phyloP scores from a whole-genome alignment of 2,888 invertebrate species.

The Rhabditoides inermis region DNA sequence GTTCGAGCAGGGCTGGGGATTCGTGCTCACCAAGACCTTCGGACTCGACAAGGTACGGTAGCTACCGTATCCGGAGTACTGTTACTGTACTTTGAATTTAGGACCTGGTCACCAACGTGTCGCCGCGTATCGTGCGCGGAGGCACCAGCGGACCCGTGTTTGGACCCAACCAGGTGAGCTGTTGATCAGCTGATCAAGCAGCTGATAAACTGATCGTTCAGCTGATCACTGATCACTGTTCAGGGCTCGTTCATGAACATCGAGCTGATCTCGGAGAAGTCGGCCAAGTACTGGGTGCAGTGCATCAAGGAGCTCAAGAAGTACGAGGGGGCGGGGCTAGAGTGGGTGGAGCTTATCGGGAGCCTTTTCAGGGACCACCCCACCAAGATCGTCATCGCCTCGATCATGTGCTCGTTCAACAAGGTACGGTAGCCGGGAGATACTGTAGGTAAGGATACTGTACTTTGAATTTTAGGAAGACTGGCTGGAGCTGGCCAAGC shows the following conservation, averaged over 20 bases:
- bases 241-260: constrained; percentile 93
- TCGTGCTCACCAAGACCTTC: constrained; percentile 94
- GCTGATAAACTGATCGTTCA: background rate
- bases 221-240: background rate
- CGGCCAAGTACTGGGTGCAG: constrained; percentile 81
- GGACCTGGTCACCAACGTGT: constrained; percentile 91
- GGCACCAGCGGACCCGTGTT: constrained; percentile 75
- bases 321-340: background rate
- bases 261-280: constrained; percentile 93
- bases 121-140: constrained; percentile 88
- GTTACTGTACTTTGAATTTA: constrained; percentile 52
- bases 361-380: constrained; percentile 87
- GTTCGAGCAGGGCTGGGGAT: constrained; percentile 93
- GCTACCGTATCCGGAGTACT: no score
- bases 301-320: constrained; percentile 70
- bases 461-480: constrained; percentile 63
- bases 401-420: constrained; percentile 47
- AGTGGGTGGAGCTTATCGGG: constrained; percentile 52
- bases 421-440: constrained; percentile 11
- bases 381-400: constrained; percentile 48
- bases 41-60: constrained; percentile 76
- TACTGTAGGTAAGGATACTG: constrained; percentile 46
- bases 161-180: constrained; percentile 68
- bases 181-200: background rate
- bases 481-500: constrained; percentile 74